phyloP scores from a whole-genome alignment of 2,888 invertebrate species.

The Rhynchonema sp. region DNA sequence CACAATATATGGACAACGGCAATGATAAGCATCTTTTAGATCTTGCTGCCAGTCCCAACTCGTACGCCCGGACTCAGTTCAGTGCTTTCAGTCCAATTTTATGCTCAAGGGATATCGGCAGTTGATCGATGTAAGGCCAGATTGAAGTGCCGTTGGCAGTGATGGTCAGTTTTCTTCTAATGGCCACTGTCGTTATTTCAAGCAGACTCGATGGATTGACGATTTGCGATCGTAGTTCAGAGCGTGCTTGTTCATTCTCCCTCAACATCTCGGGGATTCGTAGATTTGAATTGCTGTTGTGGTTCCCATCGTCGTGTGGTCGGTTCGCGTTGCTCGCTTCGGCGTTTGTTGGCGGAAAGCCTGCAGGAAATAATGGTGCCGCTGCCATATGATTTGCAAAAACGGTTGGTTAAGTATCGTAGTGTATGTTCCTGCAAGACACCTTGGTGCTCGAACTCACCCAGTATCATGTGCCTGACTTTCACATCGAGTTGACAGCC shows the following conservation, averaged over 20 bases:
- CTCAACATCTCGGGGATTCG: neutral
- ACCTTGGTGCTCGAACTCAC: neutral
- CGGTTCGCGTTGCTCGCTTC: no score
- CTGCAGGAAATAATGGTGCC: no score
- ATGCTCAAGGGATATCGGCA: neutral
- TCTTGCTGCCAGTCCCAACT: no score
- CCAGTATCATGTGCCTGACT: neutral
- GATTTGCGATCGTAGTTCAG: neutral
- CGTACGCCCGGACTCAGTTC: no score
- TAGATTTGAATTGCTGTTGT: neutral
- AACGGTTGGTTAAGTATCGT: no score
- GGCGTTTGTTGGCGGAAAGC: no score
- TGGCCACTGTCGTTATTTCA: neutral
- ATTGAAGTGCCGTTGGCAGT: neutral
- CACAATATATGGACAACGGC: no score
- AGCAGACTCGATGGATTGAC: neutral
- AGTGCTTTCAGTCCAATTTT: neutral
- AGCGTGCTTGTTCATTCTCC: neutral
- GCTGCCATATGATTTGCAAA: no score
- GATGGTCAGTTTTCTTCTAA: neutral
- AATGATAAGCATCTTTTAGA: no score
- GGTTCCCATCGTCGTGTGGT: neutral
- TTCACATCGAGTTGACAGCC: slow-evolving; percentile 15
- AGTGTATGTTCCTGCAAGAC: no score
- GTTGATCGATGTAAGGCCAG: neutral